Evolutionary conservation across 2,797 vertebrate species (phyloP), one percentile per base, ranked within the genome.

Genomic region (Lemur catta): DNA sequence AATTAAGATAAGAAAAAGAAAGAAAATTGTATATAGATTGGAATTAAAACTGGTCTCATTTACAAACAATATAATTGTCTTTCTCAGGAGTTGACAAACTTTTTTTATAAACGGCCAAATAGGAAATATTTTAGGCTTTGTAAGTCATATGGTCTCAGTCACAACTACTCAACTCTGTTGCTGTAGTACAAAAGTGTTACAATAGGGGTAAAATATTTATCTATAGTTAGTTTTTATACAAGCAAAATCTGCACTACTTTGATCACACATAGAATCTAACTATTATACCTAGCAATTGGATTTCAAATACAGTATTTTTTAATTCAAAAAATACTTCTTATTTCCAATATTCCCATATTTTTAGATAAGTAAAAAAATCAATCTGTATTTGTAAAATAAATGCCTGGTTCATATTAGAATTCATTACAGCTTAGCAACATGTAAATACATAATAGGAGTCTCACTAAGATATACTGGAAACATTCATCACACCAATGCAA

Each of bases 311-410:
- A 14, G 11, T 33, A 50, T 41, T 63, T 92, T 92, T 65, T 35
- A 30, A 85, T 18, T 55, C 61, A 50, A 92, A 72, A 84, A 43
- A 84, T 43, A 50, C 2, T 81, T 86, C 85, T 86, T 88, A 41
- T 72, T 96, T 71, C 38, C 33, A 75, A 48, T 72, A 91, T 72
- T 86, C 38, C 80, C 38, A 74, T 52, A 94, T 72, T 79, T 82
- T 85, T 79, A 81, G n/a, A 74, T 67, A 87, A 92, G 38, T 87
- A 87, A 91, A 95, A 57, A 75, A 50, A 57, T 55, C 12, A 55
- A 50, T 63, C 46, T 84, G 22, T 57, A 55, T 55, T 85, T 72
- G 15, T 65, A 93, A 89, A 85, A 78, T 48, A 84, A 89, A 89
- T 72, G 6, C 5, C 41, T 65, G 46, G 24, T 52, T 93, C 61